These are phyloP conservation scores for Dascyllus trimaculatus DNA, from an alignment of 2,113 vertebrate genomes.

Conservation along the genomic window DNA sequence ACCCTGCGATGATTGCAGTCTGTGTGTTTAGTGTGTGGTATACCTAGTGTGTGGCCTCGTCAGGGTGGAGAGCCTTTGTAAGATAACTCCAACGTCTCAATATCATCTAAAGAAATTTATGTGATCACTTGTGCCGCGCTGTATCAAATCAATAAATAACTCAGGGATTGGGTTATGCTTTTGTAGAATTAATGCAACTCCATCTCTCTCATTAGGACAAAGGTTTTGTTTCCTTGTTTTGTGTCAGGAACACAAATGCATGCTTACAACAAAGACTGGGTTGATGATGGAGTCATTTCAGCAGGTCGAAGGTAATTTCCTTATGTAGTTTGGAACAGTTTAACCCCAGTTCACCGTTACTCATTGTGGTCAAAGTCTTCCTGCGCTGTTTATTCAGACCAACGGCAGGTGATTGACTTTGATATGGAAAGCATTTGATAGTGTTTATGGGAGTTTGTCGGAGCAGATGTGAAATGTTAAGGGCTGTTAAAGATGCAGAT, in stretches of 20 bases:
- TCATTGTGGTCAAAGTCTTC: slow-evolving; percentile 64
- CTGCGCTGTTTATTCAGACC: slow-evolving; percentile 53
- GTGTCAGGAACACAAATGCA: background rate
- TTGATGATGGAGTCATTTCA: background rate
- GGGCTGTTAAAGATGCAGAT: slow-evolving; percentile 60
- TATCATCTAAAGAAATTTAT: slow-evolving; percentile 65
- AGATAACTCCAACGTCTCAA: slow-evolving; percentile 71
- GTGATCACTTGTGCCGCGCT: slow-evolving; percentile 4
- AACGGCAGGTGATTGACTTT: slow-evolving; percentile 54
- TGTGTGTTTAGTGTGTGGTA: slow-evolving; percentile 45
- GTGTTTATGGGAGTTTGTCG: slow-evolving; percentile 66
- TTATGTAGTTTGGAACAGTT: slow-evolving; percentile 28
- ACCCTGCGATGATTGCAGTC: slow-evolving; percentile 24
- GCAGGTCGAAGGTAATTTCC: slow-evolving; percentile 21
- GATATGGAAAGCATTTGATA: slow-evolving; percentile 55
- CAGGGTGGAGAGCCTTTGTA: slow-evolving; percentile 61
- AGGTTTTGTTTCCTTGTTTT: background rate
- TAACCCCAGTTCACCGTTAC: slow-evolving; percentile 45
- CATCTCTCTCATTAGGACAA: background rate
- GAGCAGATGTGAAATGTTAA: slow-evolving; percentile 73
- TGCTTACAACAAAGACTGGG: background rate
- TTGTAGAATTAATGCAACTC: slow-evolving; percentile 1
- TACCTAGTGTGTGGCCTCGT: slow-evolving; percentile 55
- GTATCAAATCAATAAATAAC: slow-evolving; percentile 54
- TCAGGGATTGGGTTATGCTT: slow-evolving; percentile 31